phyloP scores from a whole-genome alignment of 2,113 vertebrate species.

The Varanus komodoensis region DNA sequence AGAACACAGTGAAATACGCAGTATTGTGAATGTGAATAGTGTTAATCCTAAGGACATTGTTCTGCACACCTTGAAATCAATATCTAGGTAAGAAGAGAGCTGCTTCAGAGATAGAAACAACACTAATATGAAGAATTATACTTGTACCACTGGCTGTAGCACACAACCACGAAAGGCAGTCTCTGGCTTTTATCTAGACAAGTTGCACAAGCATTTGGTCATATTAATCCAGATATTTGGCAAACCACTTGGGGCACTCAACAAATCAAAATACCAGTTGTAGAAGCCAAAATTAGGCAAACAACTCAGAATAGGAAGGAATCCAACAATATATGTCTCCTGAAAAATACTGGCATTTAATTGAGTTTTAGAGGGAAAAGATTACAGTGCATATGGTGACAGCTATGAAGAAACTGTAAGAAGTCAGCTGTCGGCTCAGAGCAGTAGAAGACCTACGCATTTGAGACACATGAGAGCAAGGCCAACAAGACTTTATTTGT shows the following conservation, averaged over 20 bases:
- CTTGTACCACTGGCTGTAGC: not conserved
- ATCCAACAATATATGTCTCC: not conserved
- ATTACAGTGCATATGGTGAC: not conserved
- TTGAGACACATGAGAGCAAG: not conserved
- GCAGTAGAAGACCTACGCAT: not conserved
- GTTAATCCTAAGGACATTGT: not conserved
- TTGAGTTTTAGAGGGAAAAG: not conserved
- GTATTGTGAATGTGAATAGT: not conserved
- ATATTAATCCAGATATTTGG: not conserved
- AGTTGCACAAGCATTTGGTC: not conserved
- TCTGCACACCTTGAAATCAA: not conserved
- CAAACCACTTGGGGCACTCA: too few relatives aligned
- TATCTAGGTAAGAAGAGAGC: not conserved
- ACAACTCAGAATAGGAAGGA: not conserved
- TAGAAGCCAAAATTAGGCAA: not conserved
- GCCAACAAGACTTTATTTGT: not conserved
- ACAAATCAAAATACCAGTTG: not conserved
- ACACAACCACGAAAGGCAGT: not conserved
- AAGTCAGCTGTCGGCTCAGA: not conserved
- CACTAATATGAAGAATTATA: not conserved
- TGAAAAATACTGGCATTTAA: not conserved
- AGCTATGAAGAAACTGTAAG: not conserved
- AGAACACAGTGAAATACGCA: not conserved
- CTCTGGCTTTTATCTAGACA: not conserved
- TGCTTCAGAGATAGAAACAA: not conserved